A percentile compares a stretch with the other conserved stretches of the same genome.
These are phyloP conservation scores for Ceratosolen solmsi DNA, from an alignment of 1,140 invertebrate genomes.

Conservation along the genomic window DNA sequence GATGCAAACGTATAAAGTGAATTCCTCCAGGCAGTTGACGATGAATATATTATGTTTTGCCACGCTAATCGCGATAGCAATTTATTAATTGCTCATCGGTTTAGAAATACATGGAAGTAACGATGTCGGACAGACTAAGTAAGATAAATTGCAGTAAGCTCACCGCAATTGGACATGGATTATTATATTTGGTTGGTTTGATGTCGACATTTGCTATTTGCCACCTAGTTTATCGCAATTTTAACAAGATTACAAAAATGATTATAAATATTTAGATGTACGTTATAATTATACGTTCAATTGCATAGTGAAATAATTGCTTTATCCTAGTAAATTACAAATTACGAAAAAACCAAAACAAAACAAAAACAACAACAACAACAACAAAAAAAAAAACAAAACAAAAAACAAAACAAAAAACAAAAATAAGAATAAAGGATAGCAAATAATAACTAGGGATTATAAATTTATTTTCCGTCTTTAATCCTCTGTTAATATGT, in stretches of 20 bases:
- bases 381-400: no score
- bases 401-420: no score
- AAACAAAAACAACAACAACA: no score
- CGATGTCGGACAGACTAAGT: not conserved
- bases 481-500: not conserved
- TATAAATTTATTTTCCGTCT: not conserved
- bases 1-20: constrained; percentile 28
- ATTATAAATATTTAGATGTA: not conserved
- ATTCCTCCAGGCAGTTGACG: constrained; percentile 27
- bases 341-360: not conserved
- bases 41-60: constrained; percentile 6
- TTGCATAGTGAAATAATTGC: constrained; percentile 7
- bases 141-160: not conserved
- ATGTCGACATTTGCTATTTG: constrained; percentile 14
- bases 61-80: constrained; percentile 14
- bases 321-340: not conserved
- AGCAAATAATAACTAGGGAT: not conserved
- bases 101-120: not conserved
- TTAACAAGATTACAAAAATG: not conserved
- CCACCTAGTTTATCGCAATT: not conserved
- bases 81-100: constrained; percentile 39
- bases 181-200: constrained; percentile 13
- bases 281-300: constrained; percentile 2
- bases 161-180: not conserved
- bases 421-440: no score